Evolutionary conservation across 2,888 invertebrate genomes (phyloP).

Genomic region (Teinopalpus imperialis): DNA sequence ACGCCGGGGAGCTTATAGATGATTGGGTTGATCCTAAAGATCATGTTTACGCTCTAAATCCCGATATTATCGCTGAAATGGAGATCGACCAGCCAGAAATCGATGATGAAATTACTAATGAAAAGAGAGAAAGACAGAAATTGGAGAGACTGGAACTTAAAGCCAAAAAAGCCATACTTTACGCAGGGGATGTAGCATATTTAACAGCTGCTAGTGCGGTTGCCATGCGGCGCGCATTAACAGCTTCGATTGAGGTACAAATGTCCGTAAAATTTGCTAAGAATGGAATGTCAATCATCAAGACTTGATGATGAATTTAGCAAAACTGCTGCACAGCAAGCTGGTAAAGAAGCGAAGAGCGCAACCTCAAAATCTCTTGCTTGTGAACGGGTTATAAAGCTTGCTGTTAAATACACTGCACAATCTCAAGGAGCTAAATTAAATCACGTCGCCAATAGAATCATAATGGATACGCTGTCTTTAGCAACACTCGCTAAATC

Average conservation of each 20-base stretch:
- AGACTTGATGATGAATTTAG: constrained; percentile 76
- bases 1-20: constrained; percentile 54
- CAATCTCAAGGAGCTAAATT: constrained; percentile 69
- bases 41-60: constrained; percentile 50
- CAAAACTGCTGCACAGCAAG: constrained; percentile 75
- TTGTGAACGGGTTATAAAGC: constrained; percentile 66
- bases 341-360: constrained; percentile 73
- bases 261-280: constrained; percentile 73
- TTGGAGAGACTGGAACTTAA: constrained; percentile 65
- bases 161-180: constrained; percentile 73
- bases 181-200: constrained; percentile 75
- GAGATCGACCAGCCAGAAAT: constrained; percentile 65
- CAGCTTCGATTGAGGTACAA: constrained; percentile 73
- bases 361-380: constrained; percentile 69
- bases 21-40: constrained; percentile 64
- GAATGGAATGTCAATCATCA: constrained; percentile 72
- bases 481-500: constrained; percentile 71
- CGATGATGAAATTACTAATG: constrained; percentile 55
- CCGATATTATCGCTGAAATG: constrained; percentile 65
- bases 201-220: constrained; percentile 74
- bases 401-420: constrained; percentile 71
- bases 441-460: constrained; percentile 72
- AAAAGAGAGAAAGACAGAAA: constrained; percentile 62
- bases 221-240: constrained; percentile 69
- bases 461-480: constrained; percentile 72